Conservation (phyloP, 2,797 vertebrate genomes). For the Gymnopithys bicolor region DNA sequence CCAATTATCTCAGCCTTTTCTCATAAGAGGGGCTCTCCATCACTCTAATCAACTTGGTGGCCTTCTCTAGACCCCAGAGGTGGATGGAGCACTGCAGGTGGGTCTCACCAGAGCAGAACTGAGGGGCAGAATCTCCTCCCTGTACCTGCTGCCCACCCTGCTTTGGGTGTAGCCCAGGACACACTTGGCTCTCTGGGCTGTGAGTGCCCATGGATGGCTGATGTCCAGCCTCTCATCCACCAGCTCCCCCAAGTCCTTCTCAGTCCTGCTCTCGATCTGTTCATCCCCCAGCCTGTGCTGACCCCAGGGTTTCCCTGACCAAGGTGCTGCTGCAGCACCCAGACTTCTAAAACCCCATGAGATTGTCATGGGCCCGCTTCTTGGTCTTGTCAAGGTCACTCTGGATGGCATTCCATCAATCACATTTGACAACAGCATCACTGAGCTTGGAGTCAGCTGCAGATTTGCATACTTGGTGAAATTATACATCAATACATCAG, state of each 20-base stretch:
- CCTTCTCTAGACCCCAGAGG: background rate
- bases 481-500: background rate
- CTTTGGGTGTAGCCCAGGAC: background rate
- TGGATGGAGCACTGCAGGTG: background rate
- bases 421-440: background rate
- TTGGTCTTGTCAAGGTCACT: rapidly evolving
- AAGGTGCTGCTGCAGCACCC: background rate
- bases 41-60: background rate
- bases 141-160: background rate
- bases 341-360: background rate
- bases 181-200: background rate
- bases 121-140: background rate
- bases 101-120: background rate
- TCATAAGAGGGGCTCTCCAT: rapidly evolving
- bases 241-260: background rate
- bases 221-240: background rate
- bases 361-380: no score
- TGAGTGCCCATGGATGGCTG: background rate
- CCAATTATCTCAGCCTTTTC: background rate
- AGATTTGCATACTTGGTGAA: background rate
- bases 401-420: background rate
- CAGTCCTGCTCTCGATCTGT: background rate
- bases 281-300: background rate
- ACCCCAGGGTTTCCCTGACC: background rate
- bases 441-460: background rate